Conservation (phyloP, 1,140 invertebrate species). For the Drosophila littoralis region DNA sequence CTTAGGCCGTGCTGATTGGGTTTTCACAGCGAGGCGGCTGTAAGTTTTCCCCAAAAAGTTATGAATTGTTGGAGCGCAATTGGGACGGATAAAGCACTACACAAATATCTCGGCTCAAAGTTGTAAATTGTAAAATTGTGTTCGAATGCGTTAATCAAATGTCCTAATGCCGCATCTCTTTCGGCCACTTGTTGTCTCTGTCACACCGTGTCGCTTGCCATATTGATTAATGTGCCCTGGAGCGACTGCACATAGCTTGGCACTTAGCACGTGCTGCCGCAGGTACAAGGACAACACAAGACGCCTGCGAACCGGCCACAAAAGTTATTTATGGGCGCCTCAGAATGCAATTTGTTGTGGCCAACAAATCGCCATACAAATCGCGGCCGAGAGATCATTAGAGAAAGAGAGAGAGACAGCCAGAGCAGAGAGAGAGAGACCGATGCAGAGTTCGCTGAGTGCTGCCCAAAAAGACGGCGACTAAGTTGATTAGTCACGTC, state of each 20-base stretch:
- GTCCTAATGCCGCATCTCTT: background rate
- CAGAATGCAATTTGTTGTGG: constrained; percentile 80
- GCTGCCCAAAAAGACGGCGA: constrained; percentile 20
- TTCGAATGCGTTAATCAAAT: constrained; percentile 71
- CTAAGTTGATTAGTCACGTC: constrained; percentile 81
- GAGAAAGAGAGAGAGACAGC: constrained; percentile 24
- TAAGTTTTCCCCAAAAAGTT: constrained; percentile 43
- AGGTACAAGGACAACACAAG: constrained; percentile 60
- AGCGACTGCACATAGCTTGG: constrained; percentile 52
- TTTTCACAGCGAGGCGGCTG: constrained; percentile 25
- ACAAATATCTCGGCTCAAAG: constrained; percentile 11
- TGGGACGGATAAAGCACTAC: constrained; percentile 21
- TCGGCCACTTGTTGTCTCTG: background rate
- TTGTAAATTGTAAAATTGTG: constrained; percentile 59
- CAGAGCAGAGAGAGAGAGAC: constrained; percentile 24
- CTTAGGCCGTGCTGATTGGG: constrained; percentile 32
- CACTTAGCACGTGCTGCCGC: constrained; percentile 75
- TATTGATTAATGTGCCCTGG: constrained; percentile 70
- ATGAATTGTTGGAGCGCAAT: constrained; percentile 53
- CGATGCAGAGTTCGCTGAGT: background rate
- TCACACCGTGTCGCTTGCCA: constrained; percentile 19
- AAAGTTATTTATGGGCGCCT: constrained; percentile 70
- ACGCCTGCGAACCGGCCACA: constrained; percentile 26
- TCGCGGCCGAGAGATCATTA: constrained; percentile 46
- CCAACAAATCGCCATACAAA: constrained; percentile 80